A percentile compares a stretch with the other conserved stretches of the same genome.
phyloP scores from a whole-genome alignment of 2,113 vertebrate genomes.

The Rhipidura dahli region DNA sequence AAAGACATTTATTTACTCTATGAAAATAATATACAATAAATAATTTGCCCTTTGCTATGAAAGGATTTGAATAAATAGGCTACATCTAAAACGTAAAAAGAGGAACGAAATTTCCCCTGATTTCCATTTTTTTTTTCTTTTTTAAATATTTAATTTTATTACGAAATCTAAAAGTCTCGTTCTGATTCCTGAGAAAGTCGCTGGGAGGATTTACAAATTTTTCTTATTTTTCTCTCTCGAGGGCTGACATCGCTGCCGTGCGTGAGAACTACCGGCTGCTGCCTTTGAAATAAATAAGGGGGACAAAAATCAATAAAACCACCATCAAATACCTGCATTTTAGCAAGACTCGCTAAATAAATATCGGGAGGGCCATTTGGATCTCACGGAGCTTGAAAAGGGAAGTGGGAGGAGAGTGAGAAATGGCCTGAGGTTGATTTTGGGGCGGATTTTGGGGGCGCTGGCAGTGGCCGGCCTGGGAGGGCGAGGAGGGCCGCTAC shows the following conservation, averaged over 20 bases:
- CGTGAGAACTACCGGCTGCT: not conserved
- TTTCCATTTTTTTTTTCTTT: not conserved
- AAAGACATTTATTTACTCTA: constrained; percentile 89
- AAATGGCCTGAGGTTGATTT: not conserved
- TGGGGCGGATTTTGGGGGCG: not conserved
- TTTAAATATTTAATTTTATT: constrained; percentile 39
- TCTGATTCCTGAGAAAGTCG: constrained; percentile 80
- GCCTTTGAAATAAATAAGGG: constrained; percentile 43
- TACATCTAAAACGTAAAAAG: constrained; percentile 88
- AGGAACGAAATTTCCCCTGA: constrained; percentile 61
- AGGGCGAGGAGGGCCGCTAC: not conserved
- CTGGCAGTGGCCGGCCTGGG: not conserved
- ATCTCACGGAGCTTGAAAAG: not conserved
- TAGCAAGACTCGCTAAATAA: constrained; percentile 5
- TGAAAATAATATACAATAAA: constrained; percentile 99
- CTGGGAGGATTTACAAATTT: constrained; percentile 72
- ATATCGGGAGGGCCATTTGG: not conserved
- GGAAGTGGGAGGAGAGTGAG: not conserved
- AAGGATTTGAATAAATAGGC: constrained; percentile 98
- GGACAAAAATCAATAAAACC: not conserved
- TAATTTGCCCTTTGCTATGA: constrained; percentile 95
- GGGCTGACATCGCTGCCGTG: not conserved
- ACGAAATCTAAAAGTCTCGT: constrained; percentile 74
- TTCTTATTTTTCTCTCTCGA: not conserved
- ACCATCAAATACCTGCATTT: constrained; percentile 74